Base-by-base conservation (phyloP, 1,140 invertebrate species). In the Homarus americanus region DNA sequence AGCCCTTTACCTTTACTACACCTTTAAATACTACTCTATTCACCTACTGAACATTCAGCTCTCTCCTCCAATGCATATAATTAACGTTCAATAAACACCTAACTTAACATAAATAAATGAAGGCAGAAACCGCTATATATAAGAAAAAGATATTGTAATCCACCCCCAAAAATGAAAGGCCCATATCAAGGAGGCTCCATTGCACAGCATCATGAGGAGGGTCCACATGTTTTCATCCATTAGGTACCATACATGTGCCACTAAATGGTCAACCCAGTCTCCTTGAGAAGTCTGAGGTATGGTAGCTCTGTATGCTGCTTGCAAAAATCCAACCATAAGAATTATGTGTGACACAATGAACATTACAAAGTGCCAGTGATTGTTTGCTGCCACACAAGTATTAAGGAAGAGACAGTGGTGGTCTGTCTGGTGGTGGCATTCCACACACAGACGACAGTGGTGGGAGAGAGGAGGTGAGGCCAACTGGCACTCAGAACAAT, bases 361-460 rank as follows among this genome's bases (percentile, higher is more conserved):
- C 9, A 91, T 49, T 12, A 91, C 84, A 83, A 91, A 91, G 38
- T 87, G 80, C 79, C 91, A 87, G 40, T 91, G 91, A 66, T 91
- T 91, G 34, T 91, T 91, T 40, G 78, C 78, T 4, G 83, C 91
- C 2, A 91, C 41, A 41, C 91, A 91, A 17, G 85, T 87, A 40
- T 91, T 91, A 38, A 91, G 79, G 66, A 91, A 91, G 10, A 91
- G 80, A 41, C 91, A 91, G 73, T 91, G 91, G 38, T 91, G 91
- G 76, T 91, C 91, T 9, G 73, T 82, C n/a, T 91, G 85, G 24
- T 87, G 78, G 53, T 87, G 69, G 73, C 91, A 91, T 24, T 53
- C 72, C 9, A 63, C 79, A 63, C 91, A 91, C 10, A 91, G 53
- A 3, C 91, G 91, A 38, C 91, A 91, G 79, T 91, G 91, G 24